Percentiles rank a stretch among this genome's conserved stretches.
phyloP scores from a whole-genome alignment of 2,888 invertebrate species.

The Rhagophthalmus giganteus region DNA sequence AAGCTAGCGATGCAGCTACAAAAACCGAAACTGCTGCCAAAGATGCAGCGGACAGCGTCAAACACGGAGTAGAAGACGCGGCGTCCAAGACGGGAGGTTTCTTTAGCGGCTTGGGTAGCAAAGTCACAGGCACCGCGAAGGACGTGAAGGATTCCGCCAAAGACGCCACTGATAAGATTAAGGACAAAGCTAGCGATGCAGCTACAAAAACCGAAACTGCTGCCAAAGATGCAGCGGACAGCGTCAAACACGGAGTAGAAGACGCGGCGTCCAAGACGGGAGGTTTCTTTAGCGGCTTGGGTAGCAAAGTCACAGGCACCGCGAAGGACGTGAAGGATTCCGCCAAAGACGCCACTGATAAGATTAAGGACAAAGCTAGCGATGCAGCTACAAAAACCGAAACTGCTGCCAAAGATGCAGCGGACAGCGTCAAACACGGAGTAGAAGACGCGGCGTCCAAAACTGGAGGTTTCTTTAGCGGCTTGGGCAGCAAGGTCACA shows the following conservation, averaged over 20 bases:
- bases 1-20: not conserved
- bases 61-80: slow-evolving; percentile 20
- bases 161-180: slow-evolving; percentile 31
- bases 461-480: slow-evolving; percentile 29
- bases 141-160: slow-evolving; percentile 13
- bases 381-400: not conserved
- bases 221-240: slow-evolving; percentile 25
- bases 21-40: slow-evolving; percentile 8
- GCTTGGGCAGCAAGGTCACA: slow-evolving; percentile 16
- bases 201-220: slow-evolving; percentile 26
- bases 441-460: slow-evolving; percentile 16
- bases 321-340: slow-evolving; percentile 16
- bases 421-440: slow-evolving; percentile 10
- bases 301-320: not conserved
- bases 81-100: slow-evolving; percentile 26
- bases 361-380: not conserved
- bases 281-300: not conserved
- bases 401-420: slow-evolving; percentile 7
- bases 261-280: not conserved
- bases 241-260: not conserved
- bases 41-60: slow-evolving; percentile 25
- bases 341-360: not conserved
- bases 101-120: slow-evolving; percentile 24
- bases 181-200: no score
- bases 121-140: slow-evolving; percentile 22